These are phyloP conservation scores for Diarsia rubi DNA, from an alignment of 2,888 invertebrate genomes.

Conservation along the genomic window DNA sequence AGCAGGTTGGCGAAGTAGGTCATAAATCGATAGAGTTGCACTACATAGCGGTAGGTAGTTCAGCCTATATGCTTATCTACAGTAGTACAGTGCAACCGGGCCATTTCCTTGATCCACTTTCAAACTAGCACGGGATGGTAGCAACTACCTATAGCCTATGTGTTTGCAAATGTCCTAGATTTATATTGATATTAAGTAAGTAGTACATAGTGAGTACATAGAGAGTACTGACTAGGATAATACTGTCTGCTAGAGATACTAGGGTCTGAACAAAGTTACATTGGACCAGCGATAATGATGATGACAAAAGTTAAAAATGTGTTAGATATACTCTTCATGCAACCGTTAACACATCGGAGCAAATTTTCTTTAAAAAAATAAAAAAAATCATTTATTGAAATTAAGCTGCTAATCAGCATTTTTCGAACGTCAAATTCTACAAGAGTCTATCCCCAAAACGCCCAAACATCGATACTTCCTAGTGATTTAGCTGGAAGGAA, in stretches of 20 bases:
- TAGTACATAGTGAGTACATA: too few relatives aligned
- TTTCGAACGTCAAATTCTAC: too few relatives aligned
- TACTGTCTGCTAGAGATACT: background rate
- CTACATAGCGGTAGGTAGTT: constrained; percentile 44
- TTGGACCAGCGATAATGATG: background rate
- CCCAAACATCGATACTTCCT: too few relatives aligned
- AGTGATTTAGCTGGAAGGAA: too few relatives aligned
- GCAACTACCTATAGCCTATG: constrained; percentile 33
- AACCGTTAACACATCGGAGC: too few relatives aligned
- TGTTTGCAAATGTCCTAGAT: constrained; percentile 27
- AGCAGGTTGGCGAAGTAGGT: constrained; percentile 51
- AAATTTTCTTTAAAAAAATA: too few relatives aligned
- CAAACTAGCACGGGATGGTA: constrained; percentile 55
- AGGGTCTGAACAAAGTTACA: background rate
- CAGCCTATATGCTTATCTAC: constrained; percentile 52
- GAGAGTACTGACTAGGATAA: background rate
- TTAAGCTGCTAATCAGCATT: too few relatives aligned
- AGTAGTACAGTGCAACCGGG: constrained; percentile 44
- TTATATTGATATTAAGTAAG: background rate
- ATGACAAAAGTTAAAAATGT: background rate
- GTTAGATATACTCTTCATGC: background rate
- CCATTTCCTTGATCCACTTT: constrained; percentile 62
- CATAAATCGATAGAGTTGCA: constrained; percentile 59
- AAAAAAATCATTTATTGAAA: too few relatives aligned
- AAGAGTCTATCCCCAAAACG: too few relatives aligned